These are phyloP conservation scores for Drosophila trichaetosa DNA, from an alignment of 2,888 invertebrate genomes.

Conservation along the genomic window DNA sequence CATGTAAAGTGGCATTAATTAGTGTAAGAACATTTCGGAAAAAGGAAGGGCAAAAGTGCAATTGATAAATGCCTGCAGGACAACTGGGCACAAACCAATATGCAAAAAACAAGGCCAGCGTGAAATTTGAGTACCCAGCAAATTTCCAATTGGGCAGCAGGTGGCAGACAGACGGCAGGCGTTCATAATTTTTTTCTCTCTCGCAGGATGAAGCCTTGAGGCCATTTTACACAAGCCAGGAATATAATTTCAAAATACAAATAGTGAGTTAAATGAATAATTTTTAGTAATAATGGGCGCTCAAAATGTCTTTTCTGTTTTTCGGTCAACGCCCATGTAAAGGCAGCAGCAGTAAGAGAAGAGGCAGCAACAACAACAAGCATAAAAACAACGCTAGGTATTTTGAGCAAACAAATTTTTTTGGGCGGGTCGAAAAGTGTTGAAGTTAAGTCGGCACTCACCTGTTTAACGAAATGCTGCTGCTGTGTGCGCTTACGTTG, in stretches of 20 bases:
- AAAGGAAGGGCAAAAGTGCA: slow-evolving; percentile 67
- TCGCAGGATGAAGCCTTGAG: slow-evolving; percentile 26
- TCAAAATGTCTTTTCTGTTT: slow-evolving; percentile 27
- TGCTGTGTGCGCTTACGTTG: slow-evolving; percentile 16
- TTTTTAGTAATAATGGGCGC: not conserved
- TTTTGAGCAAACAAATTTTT: slow-evolving; percentile 66
- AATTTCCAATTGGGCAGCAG: slow-evolving; percentile 71
- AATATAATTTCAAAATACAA: not conserved
- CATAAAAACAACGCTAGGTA: slow-evolving; percentile 70
- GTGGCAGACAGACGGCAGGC: slow-evolving; percentile 50
- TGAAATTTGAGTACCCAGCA: slow-evolving; percentile 60
- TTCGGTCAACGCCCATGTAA: slow-evolving; percentile 82
- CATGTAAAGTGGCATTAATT: slow-evolving; percentile 70
- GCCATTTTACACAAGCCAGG: slow-evolving; percentile 10
- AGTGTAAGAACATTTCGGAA: slow-evolving; percentile 50
- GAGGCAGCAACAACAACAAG: slow-evolving; percentile 56
- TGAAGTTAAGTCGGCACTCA: slow-evolving; percentile 34
- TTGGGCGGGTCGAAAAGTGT: slow-evolving; percentile 66
- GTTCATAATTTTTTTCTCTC: slow-evolving; percentile 6
- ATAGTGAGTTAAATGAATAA: not conserved
- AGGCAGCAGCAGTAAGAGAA: slow-evolving; percentile 31
- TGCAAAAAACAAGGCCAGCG: slow-evolving; percentile 30
- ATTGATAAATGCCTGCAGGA: slow-evolving; percentile 53
- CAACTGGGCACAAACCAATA: slow-evolving; percentile 28
- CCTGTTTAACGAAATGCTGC: slow-evolving; percentile 38